Percentiles rank a stretch among this genome's conserved stretches.
Conservation (phyloP, 2,888 invertebrate species). For the Griposia aprilina region DNA sequence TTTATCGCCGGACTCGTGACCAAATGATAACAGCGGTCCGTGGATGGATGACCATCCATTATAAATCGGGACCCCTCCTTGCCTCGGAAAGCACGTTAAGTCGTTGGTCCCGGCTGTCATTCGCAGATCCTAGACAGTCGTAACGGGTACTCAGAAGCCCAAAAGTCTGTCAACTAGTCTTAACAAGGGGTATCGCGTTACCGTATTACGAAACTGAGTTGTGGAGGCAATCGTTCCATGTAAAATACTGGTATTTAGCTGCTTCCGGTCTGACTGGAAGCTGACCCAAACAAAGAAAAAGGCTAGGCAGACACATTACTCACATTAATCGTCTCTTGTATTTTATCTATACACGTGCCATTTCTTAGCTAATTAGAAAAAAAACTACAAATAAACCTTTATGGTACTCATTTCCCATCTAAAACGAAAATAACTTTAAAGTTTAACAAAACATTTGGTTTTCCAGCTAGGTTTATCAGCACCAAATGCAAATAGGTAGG, state of each 20-base stretch:
- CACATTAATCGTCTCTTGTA: constrained; percentile 7
- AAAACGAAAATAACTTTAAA: constrained; percentile 10
- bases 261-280: not conserved
- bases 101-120: not conserved
- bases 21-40: not conserved
- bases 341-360: constrained; percentile 16
- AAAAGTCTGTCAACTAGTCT: not conserved
- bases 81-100: not conserved
- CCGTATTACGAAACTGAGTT: not conserved
- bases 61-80: not conserved
- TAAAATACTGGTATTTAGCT: not conserved
- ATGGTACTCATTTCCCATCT: not conserved
- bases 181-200: not conserved
- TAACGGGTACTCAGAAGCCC: not conserved
- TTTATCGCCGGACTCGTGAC: not conserved
- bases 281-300: not conserved
- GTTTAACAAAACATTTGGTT: constrained; percentile 5
- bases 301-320: constrained; percentile 4
- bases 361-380: not conserved
- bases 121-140: not conserved
- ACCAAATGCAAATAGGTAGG: constrained; percentile 51
- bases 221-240: not conserved
- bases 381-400: constrained; percentile 2
- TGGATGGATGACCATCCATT: not conserved
- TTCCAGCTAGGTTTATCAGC: constrained; percentile 35